phyloP scores from a whole-genome alignment of 2,797 vertebrate species.

The Clarias fuscus region DNA sequence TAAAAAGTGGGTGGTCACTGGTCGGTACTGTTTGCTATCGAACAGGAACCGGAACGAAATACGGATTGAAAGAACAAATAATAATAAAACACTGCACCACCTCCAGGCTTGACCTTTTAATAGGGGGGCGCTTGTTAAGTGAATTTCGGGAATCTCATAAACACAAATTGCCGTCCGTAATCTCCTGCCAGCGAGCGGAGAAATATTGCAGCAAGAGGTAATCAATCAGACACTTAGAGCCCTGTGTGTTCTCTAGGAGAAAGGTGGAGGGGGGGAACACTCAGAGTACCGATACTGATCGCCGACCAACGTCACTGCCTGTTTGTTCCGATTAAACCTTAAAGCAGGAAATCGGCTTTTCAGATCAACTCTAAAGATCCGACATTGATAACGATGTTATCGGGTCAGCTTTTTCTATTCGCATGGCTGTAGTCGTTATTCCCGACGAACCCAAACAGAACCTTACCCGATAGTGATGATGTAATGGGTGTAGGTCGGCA shows the following conservation, averaged over 20 bases:
- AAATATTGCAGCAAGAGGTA: constrained; percentile 58
- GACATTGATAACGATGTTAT: background rate
- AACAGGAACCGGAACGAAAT: constrained; percentile 2
- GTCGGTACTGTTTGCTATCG: background rate
- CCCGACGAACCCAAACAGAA: background rate
- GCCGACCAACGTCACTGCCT: background rate
- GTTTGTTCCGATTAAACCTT: constrained; percentile 28
- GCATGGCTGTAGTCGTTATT: background rate
- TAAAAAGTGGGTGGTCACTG: background rate
- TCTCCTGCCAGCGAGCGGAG: constrained; percentile 61
- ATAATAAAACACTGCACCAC: constrained; percentile 25
- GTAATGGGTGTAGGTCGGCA: constrained; percentile 61
- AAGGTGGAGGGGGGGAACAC: constrained; percentile 15
- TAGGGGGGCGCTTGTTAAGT: constrained; percentile 59
- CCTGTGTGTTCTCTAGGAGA: constrained; percentile 24
- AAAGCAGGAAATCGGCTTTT: constrained; percentile 15
- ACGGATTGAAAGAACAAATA: constrained; percentile 19
- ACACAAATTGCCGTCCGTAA: constrained; percentile 66
- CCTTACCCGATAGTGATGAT: constrained; percentile 35
- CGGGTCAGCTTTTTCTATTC: background rate
- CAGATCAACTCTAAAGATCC: constrained; percentile 1
- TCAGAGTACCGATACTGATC: background rate
- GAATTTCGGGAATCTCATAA: constrained; percentile 67
- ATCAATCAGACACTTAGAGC: constrained; percentile 68
- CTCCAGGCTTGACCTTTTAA: constrained; percentile 58